A percentile compares a stretch with the other conserved stretches of the same genome.
Evolutionary conservation across 2,888 invertebrate genomes (phyloP).

Genomic region (Uloborus plumipes): DNA sequence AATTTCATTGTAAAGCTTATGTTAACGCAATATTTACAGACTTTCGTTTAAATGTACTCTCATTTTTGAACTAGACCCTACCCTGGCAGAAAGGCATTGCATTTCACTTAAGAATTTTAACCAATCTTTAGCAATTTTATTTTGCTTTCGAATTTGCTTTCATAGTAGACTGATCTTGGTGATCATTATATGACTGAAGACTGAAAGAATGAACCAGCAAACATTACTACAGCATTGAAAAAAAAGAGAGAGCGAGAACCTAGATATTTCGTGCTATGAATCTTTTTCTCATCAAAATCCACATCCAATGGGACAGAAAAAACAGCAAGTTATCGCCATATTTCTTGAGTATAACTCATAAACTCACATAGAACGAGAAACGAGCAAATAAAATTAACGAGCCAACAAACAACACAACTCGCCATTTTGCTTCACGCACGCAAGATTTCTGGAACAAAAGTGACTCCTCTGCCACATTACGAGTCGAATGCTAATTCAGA

Average conservation of each 20-base stretch:
- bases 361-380: background rate
- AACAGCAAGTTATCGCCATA: background rate
- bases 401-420: background rate
- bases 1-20: too few species aligned
- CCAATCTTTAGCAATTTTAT: too few species aligned
- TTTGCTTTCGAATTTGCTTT: too few species aligned
- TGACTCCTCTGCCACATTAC: background rate
- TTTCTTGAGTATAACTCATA: background rate
- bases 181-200: background rate
- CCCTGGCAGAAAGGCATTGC: too few species aligned
- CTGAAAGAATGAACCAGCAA: background rate
- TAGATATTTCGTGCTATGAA: too few species aligned
- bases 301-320: too few species aligned
- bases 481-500: background rate
- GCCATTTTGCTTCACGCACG: constrained; percentile 2
- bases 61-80: too few species aligned
- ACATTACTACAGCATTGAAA: background rate
- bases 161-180: too few species aligned
- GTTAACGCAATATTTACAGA: too few species aligned
- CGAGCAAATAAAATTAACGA: background rate
- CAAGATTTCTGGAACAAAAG: constrained; percentile 5
- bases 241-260: background rate
- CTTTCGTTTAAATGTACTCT: too few species aligned
- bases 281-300: too few species aligned
- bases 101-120: too few species aligned